Evolutionary conservation across 2,888 invertebrate genomes (phyloP), one percentile per base, ranked within the genome.

Genomic region (Eupithecia centaureata): DNA sequence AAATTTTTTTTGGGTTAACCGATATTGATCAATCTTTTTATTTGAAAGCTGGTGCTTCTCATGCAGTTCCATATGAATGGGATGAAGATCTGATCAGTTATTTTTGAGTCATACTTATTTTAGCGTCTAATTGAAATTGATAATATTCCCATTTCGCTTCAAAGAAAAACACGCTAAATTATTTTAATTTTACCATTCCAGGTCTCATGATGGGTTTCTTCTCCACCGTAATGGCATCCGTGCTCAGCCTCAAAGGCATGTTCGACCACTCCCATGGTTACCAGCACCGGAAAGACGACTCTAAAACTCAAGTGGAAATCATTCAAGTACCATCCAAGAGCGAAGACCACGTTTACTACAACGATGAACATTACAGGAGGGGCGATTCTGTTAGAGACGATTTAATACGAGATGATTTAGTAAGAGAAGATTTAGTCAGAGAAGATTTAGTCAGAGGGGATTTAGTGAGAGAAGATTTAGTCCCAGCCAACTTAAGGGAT

Each of bases 211-310:
- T 92, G 86, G 91, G 89, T 0, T 87, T 93, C 77, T 87, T 93
- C 77, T 90, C 92, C 0, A 91, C 91, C 0, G 93, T 95, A 5
- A 87, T 95, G 80, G 95, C 95, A 0, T 94, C 95, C 0, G 94
- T 95, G 4, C 88, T 95, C 0, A 95, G 95, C 47, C 87, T 95
- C 33, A 94, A 94, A 71, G 94, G 93, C 32, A 86, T 94, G 84
- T 89, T 91, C 27, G 88, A 82, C 79, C 92, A 80, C 79, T 88
- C 80, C 15, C 86, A 86, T 67, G 77, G 82, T 64, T 87, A 86
- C 73, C 83, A 87, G 71, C 84, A 91, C 73, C 77, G 90, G 1
- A 90, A 88, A 54, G 90, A 92, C 54, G 88, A 91, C 61, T 78
- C 85, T 1, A 89, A 88, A 59, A 91, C 89, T 0, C 88, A 88